Percentiles rank a stretch among this genome's conserved stretches.
phyloP scores from a whole-genome alignment of 2,888 invertebrate genomes.

The Osmoderma eremita region DNA sequence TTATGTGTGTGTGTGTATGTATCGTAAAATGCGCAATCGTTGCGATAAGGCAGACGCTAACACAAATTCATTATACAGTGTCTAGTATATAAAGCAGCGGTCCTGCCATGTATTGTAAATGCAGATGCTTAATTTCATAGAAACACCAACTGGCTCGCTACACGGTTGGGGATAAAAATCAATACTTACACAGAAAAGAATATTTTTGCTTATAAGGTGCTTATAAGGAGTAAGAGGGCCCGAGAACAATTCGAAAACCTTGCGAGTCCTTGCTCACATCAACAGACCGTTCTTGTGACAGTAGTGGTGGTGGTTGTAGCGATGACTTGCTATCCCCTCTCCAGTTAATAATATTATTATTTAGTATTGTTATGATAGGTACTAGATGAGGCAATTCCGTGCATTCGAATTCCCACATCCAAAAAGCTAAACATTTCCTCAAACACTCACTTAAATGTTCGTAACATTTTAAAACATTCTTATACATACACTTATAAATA shows the following conservation, averaged over 20 bases:
- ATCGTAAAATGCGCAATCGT: slow-evolving; percentile 45
- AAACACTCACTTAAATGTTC: no score
- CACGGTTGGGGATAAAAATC: slow-evolving; percentile 63
- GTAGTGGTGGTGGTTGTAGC: background rate
- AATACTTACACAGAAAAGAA: slow-evolving; percentile 63
- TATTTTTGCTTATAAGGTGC: slow-evolving; percentile 64
- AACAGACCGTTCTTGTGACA: background rate
- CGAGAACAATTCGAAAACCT: slow-evolving; percentile 42
- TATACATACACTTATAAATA: background rate
- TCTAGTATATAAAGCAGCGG: slow-evolving; percentile 63
- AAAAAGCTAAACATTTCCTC: no score
- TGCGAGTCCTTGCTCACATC: slow-evolving; percentile 22
- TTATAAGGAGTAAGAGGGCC: slow-evolving; percentile 48
- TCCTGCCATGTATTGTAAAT: slow-evolving; percentile 62
- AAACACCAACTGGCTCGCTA: slow-evolving; percentile 60
- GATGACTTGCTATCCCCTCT: slow-evolving; percentile 1
- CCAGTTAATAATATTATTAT: slow-evolving; percentile 18
- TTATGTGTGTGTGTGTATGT: slow-evolving; percentile 26
- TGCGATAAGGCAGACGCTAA: slow-evolving; percentile 53
- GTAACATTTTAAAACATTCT: background rate
- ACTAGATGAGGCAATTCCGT: slow-evolving; percentile 14
- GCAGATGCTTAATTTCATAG: slow-evolving; percentile 62
- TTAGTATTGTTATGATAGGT: slow-evolving; percentile 6
- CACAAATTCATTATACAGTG: slow-evolving; percentile 65
- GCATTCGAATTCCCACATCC: background rate